phyloP scores from a whole-genome alignment of 2,888 invertebrate genomes.

The Endomychus coccineus region DNA sequence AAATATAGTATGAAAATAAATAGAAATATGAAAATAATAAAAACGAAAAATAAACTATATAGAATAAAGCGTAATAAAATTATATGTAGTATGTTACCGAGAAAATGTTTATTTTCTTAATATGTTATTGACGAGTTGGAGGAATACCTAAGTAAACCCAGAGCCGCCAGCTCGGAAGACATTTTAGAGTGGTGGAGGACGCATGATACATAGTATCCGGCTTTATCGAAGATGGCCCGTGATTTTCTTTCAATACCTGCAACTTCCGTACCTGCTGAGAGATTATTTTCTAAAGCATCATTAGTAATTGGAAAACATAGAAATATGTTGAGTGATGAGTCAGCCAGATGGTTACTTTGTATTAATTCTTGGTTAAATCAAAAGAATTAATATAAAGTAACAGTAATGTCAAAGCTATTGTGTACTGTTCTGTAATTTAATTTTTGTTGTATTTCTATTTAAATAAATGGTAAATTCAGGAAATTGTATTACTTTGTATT shows the following conservation, averaged over 20 bases:
- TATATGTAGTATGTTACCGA: too few relatives aligned
- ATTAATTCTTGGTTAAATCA: slow-evolving; percentile 13
- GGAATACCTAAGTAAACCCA: slow-evolving; percentile 9
- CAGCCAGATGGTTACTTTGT: slow-evolving; percentile 12
- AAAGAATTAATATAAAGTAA: too few relatives aligned
- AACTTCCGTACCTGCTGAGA: slow-evolving; percentile 15
- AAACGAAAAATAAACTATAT: too few relatives aligned
- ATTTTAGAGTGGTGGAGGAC: slow-evolving; percentile 19
- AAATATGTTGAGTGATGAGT: slow-evolving; percentile 13
- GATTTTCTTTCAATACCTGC: slow-evolving; percentile 14
- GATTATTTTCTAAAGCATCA: slow-evolving; percentile 16
- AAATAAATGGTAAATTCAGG: too few relatives aligned
- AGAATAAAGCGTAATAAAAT: too few relatives aligned
- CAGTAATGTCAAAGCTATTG: too few relatives aligned
- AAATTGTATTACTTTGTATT: too few relatives aligned
- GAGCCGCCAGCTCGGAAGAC: slow-evolving; percentile 11
- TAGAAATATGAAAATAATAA: too few relatives aligned
- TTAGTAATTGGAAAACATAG: slow-evolving; percentile 13
- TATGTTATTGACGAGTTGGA: slow-evolving; percentile 10
- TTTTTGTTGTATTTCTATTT: too few relatives aligned
- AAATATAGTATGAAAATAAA: too few relatives aligned
- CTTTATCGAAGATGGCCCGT: slow-evolving; percentile 11
- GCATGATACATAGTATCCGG: slow-evolving; percentile 13
- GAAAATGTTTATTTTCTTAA: too few relatives aligned
- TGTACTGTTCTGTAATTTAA: too few relatives aligned